Evolutionary conservation across 2,888 invertebrate genomes (phyloP).

Genomic region (Drosophila pseudotakahashii): DNA sequence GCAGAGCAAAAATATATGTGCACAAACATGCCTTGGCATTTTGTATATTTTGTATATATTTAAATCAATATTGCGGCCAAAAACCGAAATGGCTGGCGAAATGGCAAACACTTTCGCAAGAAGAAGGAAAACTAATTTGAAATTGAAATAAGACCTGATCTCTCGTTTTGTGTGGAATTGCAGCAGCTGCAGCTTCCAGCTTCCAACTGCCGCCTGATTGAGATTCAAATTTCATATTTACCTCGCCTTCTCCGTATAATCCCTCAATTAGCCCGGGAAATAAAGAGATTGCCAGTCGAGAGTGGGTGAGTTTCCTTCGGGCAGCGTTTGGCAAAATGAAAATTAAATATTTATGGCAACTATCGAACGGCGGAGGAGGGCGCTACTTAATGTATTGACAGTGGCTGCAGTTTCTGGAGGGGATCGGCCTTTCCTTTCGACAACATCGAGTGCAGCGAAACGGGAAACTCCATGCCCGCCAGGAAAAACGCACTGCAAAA

Average conservation of each 20-base stretch:
- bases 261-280: conserved; percentile 31
- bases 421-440: not conserved
- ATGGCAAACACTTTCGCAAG: conserved; percentile 3
- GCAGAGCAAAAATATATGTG: conserved; percentile 34
- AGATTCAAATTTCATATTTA: conserved; percentile 26
- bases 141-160: conserved; percentile 28
- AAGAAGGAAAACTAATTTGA: conserved; percentile 25
- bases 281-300: conserved; percentile 10
- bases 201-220: not conserved
- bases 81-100: conserved; percentile 2
- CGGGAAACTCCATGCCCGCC: not conserved
- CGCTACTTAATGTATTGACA: not conserved
- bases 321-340: conserved; percentile 46
- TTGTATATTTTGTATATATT: conserved; percentile 21
- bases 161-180: conserved; percentile 19
- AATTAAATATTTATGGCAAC: conserved; percentile 67
- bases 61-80: conserved; percentile 31
- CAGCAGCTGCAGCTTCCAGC: conserved; percentile 8
- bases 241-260: conserved; percentile 19
- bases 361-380: conserved; percentile 36
- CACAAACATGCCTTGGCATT: conserved; percentile 15
- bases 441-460: not conserved
- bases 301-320: conserved; percentile 9
- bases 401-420: not conserved
- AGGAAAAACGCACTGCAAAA: not conserved